These are phyloP conservation scores for Astropecten irregularis DNA, from an alignment of 53 echinoderm and acorn worm genomes.

Conservation along the genomic window DNA sequence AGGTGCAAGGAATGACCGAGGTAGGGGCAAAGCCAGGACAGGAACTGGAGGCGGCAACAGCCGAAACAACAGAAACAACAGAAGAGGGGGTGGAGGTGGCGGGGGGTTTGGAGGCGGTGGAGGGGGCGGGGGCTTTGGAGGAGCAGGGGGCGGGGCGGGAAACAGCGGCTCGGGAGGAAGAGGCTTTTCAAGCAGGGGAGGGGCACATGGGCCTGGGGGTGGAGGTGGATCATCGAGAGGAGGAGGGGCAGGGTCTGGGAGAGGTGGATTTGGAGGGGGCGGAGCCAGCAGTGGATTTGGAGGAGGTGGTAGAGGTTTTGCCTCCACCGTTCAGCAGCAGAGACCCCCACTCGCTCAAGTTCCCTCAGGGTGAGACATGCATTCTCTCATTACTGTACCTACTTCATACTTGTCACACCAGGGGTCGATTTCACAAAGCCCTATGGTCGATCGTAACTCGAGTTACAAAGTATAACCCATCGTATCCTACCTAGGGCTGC, in stretches of 20 bases:
- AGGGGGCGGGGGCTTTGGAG: slow-evolving; percentile 25
- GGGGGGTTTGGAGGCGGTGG: slow-evolving; percentile 20
- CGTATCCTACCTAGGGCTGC: no score
- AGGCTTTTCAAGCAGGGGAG: slow-evolving; percentile 12
- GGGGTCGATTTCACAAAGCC: no score
- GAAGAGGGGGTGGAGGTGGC: slow-evolving; percentile 35
- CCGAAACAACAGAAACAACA: neutral
- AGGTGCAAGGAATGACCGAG: slow-evolving; percentile 25
- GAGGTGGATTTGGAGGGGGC: slow-evolving; percentile 3
- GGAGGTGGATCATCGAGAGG: slow-evolving; percentile 8
- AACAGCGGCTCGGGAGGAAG: slow-evolving; percentile 32
- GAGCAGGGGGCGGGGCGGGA: slow-evolving; percentile 4
- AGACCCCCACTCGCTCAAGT: slow-evolving; percentile 38
- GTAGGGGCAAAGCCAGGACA: slow-evolving; percentile 2
- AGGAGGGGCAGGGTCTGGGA: slow-evolving; percentile 19
- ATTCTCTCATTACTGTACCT: neutral
- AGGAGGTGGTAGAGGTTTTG: slow-evolving; percentile 22
- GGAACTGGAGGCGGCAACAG: neutral
- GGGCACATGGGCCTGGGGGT: slow-evolving; percentile 45
- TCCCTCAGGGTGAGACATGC: slow-evolving; percentile 12
- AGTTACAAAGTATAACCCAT: no score
- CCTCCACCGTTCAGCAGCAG: slow-evolving; percentile 4
- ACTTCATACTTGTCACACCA: neutral
- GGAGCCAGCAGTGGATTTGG: neutral
- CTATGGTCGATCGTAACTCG: no score